These are phyloP conservation scores for Brienomyrus longianalis DNA, from an alignment of 2,113 vertebrate genomes.

Conservation along the genomic window DNA sequence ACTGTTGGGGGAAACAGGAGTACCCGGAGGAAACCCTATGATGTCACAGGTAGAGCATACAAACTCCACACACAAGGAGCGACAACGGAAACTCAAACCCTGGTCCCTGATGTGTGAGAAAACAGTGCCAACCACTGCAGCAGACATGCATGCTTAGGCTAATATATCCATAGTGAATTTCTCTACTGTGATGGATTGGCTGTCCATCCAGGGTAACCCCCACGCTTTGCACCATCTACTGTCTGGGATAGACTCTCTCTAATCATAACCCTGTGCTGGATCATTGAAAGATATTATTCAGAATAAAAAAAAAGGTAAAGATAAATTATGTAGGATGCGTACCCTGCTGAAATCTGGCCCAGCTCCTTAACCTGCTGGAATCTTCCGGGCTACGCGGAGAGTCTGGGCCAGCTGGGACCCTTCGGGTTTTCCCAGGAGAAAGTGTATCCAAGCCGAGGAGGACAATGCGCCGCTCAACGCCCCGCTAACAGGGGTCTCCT, in stretches of 20 bases:
- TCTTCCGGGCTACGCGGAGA: not conserved
- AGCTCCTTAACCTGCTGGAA: not conserved
- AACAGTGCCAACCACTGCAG: not conserved
- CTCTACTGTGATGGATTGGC: not conserved
- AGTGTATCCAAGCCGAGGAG: not conserved
- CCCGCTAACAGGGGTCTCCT: not conserved
- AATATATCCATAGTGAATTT: not conserved
- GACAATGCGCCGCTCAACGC: not conserved
- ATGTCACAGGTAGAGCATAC: not conserved
- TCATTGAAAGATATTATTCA: not conserved
- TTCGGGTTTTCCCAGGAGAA: constrained; percentile 3
- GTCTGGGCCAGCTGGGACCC: not conserved
- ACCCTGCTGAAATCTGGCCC: not conserved
- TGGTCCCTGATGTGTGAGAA: not conserved
- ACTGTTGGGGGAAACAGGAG: not conserved
- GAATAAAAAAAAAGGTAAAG: not conserved
- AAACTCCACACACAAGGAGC: not conserved
- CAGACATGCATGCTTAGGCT: not conserved
- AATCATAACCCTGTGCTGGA: not conserved
- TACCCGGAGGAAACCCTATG: not conserved
- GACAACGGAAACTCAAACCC: not conserved
- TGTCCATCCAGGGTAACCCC: not conserved
- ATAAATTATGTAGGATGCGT: not conserved
- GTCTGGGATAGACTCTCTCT: not conserved
- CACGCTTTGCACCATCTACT: not conserved